These are phyloP conservation scores for Nycticebus coucang DNA, from an alignment of 2,113 vertebrate species.

Conservation along the genomic window DNA sequence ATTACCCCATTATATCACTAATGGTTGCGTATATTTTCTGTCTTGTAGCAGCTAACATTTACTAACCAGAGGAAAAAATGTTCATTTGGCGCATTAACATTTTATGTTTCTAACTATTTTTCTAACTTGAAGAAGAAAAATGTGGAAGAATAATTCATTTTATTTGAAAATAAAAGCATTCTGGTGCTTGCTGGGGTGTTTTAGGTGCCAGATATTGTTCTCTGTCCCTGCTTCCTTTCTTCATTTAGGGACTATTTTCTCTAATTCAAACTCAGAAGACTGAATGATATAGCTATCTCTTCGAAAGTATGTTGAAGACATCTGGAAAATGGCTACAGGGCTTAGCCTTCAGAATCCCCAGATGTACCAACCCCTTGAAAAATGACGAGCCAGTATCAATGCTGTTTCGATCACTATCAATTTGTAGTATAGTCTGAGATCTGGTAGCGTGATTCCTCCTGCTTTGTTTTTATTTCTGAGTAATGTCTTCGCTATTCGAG, in stretches of 20 bases:
- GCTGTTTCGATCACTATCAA: too few species aligned
- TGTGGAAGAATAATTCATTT: not conserved
- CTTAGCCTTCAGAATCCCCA: conserved; percentile 54
- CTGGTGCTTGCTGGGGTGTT: not conserved
- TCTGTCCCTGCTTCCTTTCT: not conserved
- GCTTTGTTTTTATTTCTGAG: too few species aligned
- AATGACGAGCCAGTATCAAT: too few species aligned
- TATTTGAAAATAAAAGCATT: not conserved
- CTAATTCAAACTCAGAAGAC: not conserved
- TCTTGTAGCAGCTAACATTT: not conserved
- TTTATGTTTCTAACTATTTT: not conserved
- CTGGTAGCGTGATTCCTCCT: too few species aligned
- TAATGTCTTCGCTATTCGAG: too few species aligned
- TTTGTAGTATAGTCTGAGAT: too few species aligned
- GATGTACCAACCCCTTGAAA: not conserved
- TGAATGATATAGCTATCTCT: not conserved
- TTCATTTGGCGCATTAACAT: not conserved
- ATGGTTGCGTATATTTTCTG: not conserved
- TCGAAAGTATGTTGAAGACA: not conserved
- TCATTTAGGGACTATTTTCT: not conserved
- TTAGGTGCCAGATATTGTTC: not conserved
- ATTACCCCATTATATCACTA: not conserved
- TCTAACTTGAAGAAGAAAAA: not conserved
- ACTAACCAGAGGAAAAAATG: not conserved
- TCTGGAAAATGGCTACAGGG: not conserved